These are phyloP conservation scores for Ips nitidus DNA, from an alignment of 1,140 invertebrate species.

Conservation along the genomic window DNA sequence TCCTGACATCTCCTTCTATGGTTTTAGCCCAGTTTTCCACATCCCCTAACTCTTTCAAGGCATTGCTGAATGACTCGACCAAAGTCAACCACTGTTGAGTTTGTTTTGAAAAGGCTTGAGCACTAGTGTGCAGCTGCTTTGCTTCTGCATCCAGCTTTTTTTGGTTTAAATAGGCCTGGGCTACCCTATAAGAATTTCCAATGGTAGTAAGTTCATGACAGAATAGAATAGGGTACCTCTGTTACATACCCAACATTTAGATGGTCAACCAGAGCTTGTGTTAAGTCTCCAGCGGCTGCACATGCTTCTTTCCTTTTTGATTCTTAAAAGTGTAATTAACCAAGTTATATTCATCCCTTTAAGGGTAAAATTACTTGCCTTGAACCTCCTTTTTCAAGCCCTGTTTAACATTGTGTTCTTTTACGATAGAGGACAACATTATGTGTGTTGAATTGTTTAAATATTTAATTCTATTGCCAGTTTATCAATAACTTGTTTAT, in stretches of 20 bases:
- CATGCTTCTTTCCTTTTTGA: constrained; percentile 91
- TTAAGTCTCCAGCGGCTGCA: constrained; percentile 86
- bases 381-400: constrained; percentile 76
- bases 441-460: background rate
- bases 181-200: constrained; percentile 65
- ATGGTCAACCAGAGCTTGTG: constrained; percentile 93
- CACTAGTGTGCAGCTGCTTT: constrained; percentile 92
- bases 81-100: constrained; percentile 94
- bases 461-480: too few relatives aligned
- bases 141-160: constrained; percentile 96
- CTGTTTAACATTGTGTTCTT: constrained; percentile 84
- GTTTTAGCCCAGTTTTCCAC: constrained; percentile 98
- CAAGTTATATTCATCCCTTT: background rate
- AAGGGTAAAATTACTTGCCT: constrained; percentile 59
- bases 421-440: constrained; percentile 85
- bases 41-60: constrained; percentile 97
- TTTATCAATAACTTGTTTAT: too few relatives aligned
- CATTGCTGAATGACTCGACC: constrained; percentile 93
- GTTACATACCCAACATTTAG: constrained; percentile 88
- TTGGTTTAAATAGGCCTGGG: constrained; percentile 97
- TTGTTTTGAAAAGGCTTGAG: constrained; percentile 93
- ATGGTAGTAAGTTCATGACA: constrained; percentile 11
- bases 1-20: constrained; percentile 95
- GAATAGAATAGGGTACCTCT: background rate
- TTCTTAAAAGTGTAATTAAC: constrained; percentile 59